Evolutionary conservation across 2,113 vertebrate species (phyloP).

Genomic region (Pseudolaguvia tuberculata): DNA sequence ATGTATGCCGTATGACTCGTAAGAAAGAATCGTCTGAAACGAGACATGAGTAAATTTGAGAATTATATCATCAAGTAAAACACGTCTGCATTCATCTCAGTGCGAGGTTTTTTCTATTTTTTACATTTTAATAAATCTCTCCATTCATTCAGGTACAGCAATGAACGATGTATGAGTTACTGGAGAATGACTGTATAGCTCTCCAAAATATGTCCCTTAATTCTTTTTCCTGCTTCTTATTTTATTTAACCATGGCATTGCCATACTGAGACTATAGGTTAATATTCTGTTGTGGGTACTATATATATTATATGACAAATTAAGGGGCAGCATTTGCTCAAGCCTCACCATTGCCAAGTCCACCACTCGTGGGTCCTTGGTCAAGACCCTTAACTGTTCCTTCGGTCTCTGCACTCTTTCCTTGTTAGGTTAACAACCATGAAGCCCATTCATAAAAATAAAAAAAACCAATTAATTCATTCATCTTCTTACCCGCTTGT

Average conservation of each 20-base stretch:
- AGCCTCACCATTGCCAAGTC: too few relatives aligned
- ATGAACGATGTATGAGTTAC: not conserved
- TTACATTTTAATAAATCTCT: slow-evolving; percentile 3
- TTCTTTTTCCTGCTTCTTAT: not conserved
- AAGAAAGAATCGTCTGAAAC: slow-evolving; percentile 37
- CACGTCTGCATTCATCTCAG: slow-evolving; percentile 34
- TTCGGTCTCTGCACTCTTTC: too few relatives aligned
- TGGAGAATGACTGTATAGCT: not conserved
- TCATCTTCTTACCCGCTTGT: too few relatives aligned
- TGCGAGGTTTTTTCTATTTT: slow-evolving; percentile 16
- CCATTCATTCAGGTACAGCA: not conserved
- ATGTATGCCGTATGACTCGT: slow-evolving; percentile 46
- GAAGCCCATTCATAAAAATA: slow-evolving; percentile 46
- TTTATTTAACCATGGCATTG: slow-evolving; percentile 6
- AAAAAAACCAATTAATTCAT: too few relatives aligned
- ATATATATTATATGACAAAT: slow-evolving; percentile 39
- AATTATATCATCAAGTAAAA: slow-evolving; percentile 47
- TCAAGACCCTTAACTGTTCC: too few relatives aligned
- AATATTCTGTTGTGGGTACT: slow-evolving; percentile 41
- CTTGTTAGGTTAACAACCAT: slow-evolving; percentile 52
- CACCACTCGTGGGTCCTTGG: too few relatives aligned
- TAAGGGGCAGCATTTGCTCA: too few relatives aligned
- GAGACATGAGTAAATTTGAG: slow-evolving; percentile 41
- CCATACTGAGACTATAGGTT: slow-evolving; percentile 23
- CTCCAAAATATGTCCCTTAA: not conserved